phyloP scores from a whole-genome alignment of 2,113 vertebrate genomes.

The Hippocampus comes region DNA sequence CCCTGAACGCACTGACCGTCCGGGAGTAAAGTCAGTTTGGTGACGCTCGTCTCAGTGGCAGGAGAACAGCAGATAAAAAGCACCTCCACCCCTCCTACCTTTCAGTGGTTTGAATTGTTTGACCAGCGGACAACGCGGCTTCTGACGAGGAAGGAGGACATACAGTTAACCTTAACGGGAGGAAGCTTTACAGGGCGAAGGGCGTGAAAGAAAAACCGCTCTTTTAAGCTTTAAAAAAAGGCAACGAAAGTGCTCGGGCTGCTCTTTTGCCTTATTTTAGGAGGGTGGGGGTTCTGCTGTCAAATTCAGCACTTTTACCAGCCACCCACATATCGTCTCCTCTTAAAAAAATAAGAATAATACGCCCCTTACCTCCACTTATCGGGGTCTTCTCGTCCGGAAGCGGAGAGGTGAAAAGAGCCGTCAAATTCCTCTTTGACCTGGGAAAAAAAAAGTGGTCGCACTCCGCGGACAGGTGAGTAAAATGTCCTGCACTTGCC shows the following conservation, averaged over 20 bases:
- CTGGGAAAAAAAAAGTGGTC: conserved; percentile 15
- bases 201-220: neutral
- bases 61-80: conserved; percentile 38
- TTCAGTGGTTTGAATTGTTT: conserved; percentile 20
- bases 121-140: neutral
- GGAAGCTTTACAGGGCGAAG: neutral
- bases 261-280: conserved; percentile 20
- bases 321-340: conserved; percentile 5
- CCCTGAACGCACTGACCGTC: conserved; percentile 16
- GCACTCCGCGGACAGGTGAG: conserved; percentile 49
- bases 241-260: neutral
- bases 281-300: conserved; percentile 23
- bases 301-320: conserved; percentile 21
- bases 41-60: conserved; percentile 33
- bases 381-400: no score
- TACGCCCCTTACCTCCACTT: neutral
- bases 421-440: neutral
- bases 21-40: conserved; percentile 30
- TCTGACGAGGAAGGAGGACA: conserved; percentile 6
- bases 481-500: neutral
- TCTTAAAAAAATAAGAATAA: neutral
- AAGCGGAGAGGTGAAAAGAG: neutral
- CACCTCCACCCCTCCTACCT: conserved; percentile 41
- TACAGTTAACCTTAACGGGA: neutral
- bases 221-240: neutral